Percentiles rank a stretch among this genome's conserved stretches.
These are phyloP conservation scores for Scaptomyza montana DNA, from an alignment of 1,140 invertebrate species.

Conservation along the genomic window DNA sequence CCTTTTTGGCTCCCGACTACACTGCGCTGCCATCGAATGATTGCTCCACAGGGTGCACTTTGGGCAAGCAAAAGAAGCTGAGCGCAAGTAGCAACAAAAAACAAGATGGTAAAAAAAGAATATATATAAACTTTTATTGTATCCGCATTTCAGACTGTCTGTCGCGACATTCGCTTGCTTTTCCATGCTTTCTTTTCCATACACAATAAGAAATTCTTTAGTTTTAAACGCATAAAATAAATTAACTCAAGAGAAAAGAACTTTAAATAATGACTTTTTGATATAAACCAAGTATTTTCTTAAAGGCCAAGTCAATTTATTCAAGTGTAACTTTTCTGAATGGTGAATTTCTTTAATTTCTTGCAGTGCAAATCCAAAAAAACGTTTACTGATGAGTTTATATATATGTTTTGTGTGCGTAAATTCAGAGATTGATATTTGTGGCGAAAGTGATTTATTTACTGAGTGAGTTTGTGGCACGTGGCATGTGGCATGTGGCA, in stretches of 20 bases:
- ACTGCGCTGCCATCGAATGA: slow-evolving; percentile 67
- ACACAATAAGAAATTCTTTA: background rate
- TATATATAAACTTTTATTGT: slow-evolving; percentile 76
- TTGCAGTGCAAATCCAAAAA: background rate
- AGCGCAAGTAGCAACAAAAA: slow-evolving; percentile 25
- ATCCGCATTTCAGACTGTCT: slow-evolving; percentile 70
- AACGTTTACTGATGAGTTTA: background rate
- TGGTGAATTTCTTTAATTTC: background rate
- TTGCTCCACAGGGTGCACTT: slow-evolving; percentile 80
- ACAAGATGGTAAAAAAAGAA: slow-evolving; percentile 8
- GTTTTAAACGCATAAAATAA: too few relatives aligned
- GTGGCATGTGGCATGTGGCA: slow-evolving; percentile 33
- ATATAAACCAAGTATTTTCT: too few relatives aligned
- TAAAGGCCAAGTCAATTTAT: too few relatives aligned
- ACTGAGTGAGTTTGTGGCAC: slow-evolving; percentile 45
- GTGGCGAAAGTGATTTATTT: slow-evolving; percentile 78
- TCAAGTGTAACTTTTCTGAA: too few relatives aligned
- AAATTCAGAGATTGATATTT: slow-evolving; percentile 79
- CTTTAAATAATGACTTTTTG: too few relatives aligned
- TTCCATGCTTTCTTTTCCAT: slow-evolving; percentile 46
- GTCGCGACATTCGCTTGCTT: slow-evolving; percentile 47
- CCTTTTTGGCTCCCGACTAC: background rate
- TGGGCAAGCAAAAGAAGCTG: slow-evolving; percentile 42
- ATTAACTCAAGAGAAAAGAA: too few relatives aligned
- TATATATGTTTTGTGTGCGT: slow-evolving; percentile 13